A percentile compares a stretch with the other conserved stretches of the same genome.
Evolutionary conservation across 2,113 vertebrate genomes (phyloP).

Genomic region (Uropsilus gracilis): DNA sequence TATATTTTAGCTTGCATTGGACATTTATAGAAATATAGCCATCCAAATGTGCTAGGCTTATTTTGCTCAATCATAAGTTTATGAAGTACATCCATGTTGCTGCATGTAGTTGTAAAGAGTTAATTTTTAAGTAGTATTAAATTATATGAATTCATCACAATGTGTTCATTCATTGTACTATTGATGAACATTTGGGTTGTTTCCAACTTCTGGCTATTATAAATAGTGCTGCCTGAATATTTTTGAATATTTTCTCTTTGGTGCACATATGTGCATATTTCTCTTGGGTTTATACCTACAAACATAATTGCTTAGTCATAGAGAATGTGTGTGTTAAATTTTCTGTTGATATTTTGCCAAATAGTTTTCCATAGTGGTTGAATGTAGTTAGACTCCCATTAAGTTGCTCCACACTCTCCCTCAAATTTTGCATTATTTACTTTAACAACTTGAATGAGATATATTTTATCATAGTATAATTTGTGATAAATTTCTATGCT

Average conservation of each 20-base stretch:
- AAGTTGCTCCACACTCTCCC: neutral
- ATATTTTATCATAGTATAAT: neutral
- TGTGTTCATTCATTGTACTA: neutral
- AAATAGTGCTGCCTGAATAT: neutral
- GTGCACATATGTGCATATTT: neutral
- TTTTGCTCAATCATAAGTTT: neutral
- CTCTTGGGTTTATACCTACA: neutral
- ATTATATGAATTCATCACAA: neutral
- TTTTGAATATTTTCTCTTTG: neutral
- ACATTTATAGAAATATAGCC: neutral
- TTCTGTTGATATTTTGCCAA: neutral
- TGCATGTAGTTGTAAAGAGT: neutral
- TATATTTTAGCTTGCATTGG: neutral
- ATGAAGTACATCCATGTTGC: neutral
- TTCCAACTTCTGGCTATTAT: neutral
- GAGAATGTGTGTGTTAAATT: neutral
- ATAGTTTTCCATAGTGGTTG: neutral
- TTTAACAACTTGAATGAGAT: neutral
- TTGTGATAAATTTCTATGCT: neutral
- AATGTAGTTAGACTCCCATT: neutral
- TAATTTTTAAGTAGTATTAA: neutral
- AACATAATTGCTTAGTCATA: neutral
- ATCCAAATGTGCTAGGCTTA: neutral
- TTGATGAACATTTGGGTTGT: neutral
- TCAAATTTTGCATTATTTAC: neutral